Evolutionary conservation across 2,113 vertebrate species (phyloP), one percentile per base, ranked within the genome.

Genomic region (Puma concolor): DNA sequence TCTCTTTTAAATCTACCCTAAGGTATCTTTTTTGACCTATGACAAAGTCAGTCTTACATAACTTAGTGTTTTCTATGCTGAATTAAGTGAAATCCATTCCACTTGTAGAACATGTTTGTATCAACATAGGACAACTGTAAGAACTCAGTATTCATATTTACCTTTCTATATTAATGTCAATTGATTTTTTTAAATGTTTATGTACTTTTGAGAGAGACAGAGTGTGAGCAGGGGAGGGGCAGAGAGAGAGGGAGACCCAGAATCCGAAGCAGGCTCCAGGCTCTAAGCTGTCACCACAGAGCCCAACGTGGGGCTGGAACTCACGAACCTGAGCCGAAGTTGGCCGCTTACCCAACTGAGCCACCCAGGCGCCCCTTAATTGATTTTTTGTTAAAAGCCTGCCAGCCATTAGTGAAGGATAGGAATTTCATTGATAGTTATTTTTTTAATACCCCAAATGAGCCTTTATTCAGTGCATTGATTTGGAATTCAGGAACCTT

Each of bases 401-500:
- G 12, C 25, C 85, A 88, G 48, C 4, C n/a, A 54, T 92, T 74
- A 96, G 29, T 95, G 82, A 91, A 92, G n/a, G 29, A 52, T 60
- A 66, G 10, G 0, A 7, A 57, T 83, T 90, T 97, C n/a, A 66
- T 41, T 92, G 15, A 63, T 63, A 67, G 48, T 63, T 84, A 81
- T 93, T 71, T 95, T 92, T 94, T 72, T 57, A 94, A 54, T 76
- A 29, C 31, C 52, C 7, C 41, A 80, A 94, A 86, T 88, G 88
- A 95, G 77, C 16, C 36, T 95, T 91, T 86, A 74, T 79, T 41
- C 69, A 72, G 31, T 93, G 5, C 15, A 66, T 74, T 77, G 48
- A 94, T 93, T 9, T 82, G n/a, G 63, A 86, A 85, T 97, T 95
- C 50, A 77, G 85, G 29, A 95, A 85, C 33, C 74, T 88, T 90